These are phyloP conservation scores for Lissocephala sabroskyi DNA, from an alignment of 2,888 invertebrate genomes.

Conservation along the genomic window DNA sequence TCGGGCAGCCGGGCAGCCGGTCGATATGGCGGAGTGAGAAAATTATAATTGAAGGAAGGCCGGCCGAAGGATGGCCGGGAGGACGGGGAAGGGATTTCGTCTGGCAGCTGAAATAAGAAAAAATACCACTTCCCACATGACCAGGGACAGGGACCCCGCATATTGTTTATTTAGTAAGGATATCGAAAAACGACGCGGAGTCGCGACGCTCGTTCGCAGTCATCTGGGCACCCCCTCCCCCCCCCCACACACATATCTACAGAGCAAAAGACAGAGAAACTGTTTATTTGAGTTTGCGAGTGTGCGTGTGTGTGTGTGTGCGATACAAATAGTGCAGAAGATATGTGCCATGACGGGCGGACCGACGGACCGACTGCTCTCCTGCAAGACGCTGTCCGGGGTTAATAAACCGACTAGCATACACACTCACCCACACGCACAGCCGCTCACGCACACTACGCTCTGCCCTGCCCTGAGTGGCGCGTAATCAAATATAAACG, in stretches of 20 bases:
- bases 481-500: conserved; percentile 55
- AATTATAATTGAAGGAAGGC: conserved; percentile 3
- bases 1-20: neutral
- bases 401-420: conserved; percentile 46
- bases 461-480: conserved; percentile 29
- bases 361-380: conserved; percentile 24
- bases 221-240: too few relatives aligned
- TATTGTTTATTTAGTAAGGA: conserved; percentile 62
- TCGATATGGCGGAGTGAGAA: neutral
- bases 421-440: conserved; percentile 12
- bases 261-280: too few relatives aligned
- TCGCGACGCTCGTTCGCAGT: too few relatives aligned
- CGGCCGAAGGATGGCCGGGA: neutral
- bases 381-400: conserved; percentile 45
- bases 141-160: conserved; percentile 45
- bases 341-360: conserved; percentile 34
- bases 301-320: conserved; percentile 2
- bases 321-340: conserved; percentile 18
- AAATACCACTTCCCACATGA: conserved; percentile 5
- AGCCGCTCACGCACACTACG: too few relatives aligned
- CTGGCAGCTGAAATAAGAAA: conserved; percentile 27
- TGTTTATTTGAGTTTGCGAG: too few relatives aligned
- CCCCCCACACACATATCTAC: too few relatives aligned
- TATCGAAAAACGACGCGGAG: conserved; percentile 46
- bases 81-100: conserved; percentile 13